Percentiles rank a stretch among this genome's conserved stretches.
Evolutionary conservation across 2,113 vertebrate genomes (phyloP).

Genomic region (Albula goreensis): DNA sequence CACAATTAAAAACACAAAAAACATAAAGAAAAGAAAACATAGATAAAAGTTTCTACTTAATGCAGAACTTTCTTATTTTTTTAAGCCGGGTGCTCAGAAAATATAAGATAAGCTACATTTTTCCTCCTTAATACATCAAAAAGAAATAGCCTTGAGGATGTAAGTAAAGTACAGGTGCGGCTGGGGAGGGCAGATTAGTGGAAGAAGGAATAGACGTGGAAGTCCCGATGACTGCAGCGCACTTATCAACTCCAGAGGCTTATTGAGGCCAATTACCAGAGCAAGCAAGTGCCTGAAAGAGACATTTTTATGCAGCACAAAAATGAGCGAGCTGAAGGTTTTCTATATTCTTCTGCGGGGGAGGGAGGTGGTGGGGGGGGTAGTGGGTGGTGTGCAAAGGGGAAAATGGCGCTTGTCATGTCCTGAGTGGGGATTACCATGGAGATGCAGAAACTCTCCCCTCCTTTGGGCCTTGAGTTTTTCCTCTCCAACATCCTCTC

Average conservation of each 20-base stretch:
- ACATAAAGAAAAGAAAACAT: slow-evolving; percentile 52
- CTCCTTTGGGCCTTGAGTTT: not conserved
- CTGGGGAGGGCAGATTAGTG: slow-evolving; percentile 27
- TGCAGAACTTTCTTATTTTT: slow-evolving; percentile 62
- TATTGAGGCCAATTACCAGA: slow-evolving; percentile 59
- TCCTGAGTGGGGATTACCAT: not conserved
- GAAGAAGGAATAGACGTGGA: slow-evolving; percentile 42
- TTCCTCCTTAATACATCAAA: slow-evolving; percentile 48
- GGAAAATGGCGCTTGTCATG: not conserved
- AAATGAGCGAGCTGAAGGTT: slow-evolving; percentile 47
- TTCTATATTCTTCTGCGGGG: slow-evolving; percentile 26
- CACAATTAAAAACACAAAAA: slow-evolving; percentile 32
- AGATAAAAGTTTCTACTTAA: slow-evolving; percentile 69
- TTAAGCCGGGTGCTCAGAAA: slow-evolving; percentile 52
- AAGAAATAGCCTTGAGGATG: slow-evolving; percentile 59
- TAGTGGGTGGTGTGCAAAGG: slow-evolving; percentile 12
- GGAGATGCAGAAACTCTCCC: not conserved
- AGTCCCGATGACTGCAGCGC: slow-evolving; percentile 38
- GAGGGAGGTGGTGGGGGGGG: slow-evolving; percentile 7
- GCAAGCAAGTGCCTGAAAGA: slow-evolving; percentile 58
- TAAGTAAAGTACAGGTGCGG: slow-evolving; percentile 17
- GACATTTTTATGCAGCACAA: slow-evolving; percentile 62
- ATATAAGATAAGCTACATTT: slow-evolving; percentile 65
- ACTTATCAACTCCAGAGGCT: slow-evolving; percentile 52
- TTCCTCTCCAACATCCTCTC: too few species aligned